A percentile compares a stretch with the other conserved stretches of the same genome.
Conservation (phyloP, 2,113 vertebrate genomes). For the Grammomys dolichurus region DNA sequence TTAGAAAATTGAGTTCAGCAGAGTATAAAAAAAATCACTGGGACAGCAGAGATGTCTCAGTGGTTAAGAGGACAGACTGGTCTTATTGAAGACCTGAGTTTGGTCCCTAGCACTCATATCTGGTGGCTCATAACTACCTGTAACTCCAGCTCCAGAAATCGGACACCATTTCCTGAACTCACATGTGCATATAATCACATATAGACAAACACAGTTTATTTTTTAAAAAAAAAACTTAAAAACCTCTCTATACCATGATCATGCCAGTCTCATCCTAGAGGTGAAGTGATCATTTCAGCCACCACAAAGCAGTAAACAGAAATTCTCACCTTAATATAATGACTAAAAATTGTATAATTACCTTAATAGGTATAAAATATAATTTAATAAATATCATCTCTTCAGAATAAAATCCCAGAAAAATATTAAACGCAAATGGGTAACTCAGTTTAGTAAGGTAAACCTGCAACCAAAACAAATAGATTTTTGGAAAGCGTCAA, state of each 20-base stretch:
- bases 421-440: neutral
- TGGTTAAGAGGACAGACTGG: neutral
- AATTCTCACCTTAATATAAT: neutral
- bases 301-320: neutral
- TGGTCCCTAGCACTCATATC: neutral
- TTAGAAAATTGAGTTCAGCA: neutral
- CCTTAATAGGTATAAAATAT: neutral
- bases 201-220: neutral
- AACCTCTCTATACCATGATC: neutral
- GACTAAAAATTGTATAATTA: neutral
- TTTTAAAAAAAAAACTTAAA: neutral
- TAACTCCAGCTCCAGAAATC: neutral
- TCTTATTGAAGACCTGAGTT: neutral
- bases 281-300: neutral
- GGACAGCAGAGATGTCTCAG: neutral
- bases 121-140: neutral
- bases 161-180: neutral
- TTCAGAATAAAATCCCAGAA: neutral
- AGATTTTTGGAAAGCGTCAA: neutral
- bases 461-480: neutral
- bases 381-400: neutral
- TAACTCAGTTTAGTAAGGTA: neutral
- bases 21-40: neutral
- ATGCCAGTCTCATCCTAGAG: neutral
- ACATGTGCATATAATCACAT: neutral